Percentiles rank a stretch among this genome's conserved stretches.
These are phyloP conservation scores for Chondrilla cf. caribensis DNA, from an alignment of 37 sponge, comb jelly and placozoan species.

Conservation along the genomic window DNA sequence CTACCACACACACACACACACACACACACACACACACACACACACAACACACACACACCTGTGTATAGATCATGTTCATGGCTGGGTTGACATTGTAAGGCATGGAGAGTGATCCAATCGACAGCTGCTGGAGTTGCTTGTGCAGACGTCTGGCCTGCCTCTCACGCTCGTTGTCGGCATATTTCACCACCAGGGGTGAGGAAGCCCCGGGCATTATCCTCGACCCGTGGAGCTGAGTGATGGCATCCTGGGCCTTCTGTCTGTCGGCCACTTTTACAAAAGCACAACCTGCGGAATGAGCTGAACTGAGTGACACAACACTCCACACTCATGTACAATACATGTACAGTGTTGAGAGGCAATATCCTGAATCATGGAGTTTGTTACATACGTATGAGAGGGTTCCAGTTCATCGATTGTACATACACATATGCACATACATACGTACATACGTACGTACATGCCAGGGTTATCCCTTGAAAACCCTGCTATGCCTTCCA, in stretches of 20 bases:
- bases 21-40: constrained; percentile 29
- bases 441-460: background rate
- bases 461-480: too few relatives aligned
- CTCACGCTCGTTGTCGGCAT: constrained; percentile 92
- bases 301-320: background rate
- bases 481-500: too few relatives aligned
- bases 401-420: too few relatives aligned
- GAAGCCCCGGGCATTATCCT: constrained; percentile 86
- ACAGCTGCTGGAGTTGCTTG: constrained; percentile 82
- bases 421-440: background rate
- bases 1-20: constrained; percentile 35
- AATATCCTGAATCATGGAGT: too few relatives aligned
- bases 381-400: too few relatives aligned
- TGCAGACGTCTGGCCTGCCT: constrained; percentile 73
- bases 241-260: constrained; percentile 86
- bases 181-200: constrained; percentile 87
- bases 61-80: constrained; percentile 31
- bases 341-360: too few relatives aligned
- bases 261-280: constrained; percentile 85
- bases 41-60: constrained; percentile 42
- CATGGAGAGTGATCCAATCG: constrained; percentile 38
- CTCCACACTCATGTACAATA: background rate
- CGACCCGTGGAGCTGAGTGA: constrained; percentile 87
- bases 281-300: constrained; percentile 66
- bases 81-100: constrained; percentile 32